Evolutionary conservation across 2,888 invertebrate genomes (phyloP), one percentile per base, ranked within the genome.

Genomic region (Napeogenes inachia): DNA sequence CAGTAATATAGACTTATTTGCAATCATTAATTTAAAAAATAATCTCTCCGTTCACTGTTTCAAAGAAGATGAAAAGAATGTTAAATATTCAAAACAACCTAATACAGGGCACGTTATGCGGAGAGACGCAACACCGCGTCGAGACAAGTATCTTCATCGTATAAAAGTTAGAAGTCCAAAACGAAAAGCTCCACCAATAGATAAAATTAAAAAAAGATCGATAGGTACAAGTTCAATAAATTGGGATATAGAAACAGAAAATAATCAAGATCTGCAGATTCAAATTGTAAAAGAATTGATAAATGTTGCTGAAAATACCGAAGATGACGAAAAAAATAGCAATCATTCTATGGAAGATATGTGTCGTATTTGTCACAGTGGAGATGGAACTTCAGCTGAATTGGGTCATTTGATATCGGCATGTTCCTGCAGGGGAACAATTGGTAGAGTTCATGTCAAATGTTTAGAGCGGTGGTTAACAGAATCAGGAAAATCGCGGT

Each of bases 381-480:
- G 85, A 3, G 85, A 86, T 10, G 64, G 76, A 0, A 66, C 84
- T 55, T 77, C 79, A 0, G 50, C 62, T 5, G 89, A 89, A 61
- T 75, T 85, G 0, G 90, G 90, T 0, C 74, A 68, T 30, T 71
- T 90, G 61, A 81, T 90, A 75, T 89, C 89, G 0, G 87, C 89
- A 1, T 90, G 90, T 67, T 91, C 80, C 2, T 90, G 90, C 66
- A 80, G 89, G 1, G 95, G 95, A 0, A 93, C 94, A 2, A 93
- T 95, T 69, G 95, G 95, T 0, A 91, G 94, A 60, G 93, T 95
- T 12, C 95, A 95, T 79, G 91, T 94, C 2, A 92, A 92, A 63
- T 96, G 95, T 76, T 82, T 95, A 70, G 95, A 95, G 81, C 91
- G 92, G 59, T 96, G 95, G 95, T 84, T 95, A 47, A 94, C 94